Base-by-base conservation (phyloP, 1,140 invertebrate species). In the Agraylea sexmaculata region DNA sequence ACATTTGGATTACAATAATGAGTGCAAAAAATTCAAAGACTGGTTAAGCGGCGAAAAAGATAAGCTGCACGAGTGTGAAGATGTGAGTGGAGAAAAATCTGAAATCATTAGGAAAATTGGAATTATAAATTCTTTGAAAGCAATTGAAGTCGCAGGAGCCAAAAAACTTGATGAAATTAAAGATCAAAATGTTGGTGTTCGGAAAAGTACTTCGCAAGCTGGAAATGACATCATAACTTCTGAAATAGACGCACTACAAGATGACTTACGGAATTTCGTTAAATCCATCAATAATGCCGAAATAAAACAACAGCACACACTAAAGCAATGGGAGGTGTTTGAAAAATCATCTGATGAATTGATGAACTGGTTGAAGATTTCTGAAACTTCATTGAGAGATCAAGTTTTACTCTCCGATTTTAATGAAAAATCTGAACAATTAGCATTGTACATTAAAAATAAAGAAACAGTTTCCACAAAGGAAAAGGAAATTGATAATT, bases 271-370 rank as follows among this genome's bases (percentile, higher is more conserved):
- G 39, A 75, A 77, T 53, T 74, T 82, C 53, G 61, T 80, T 19
- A 68, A 64, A 37, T 74, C 75, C 51, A 75, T 84, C 40, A 73
- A 73, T 44, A 61, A 60, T 15, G 71, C 75, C 5, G 71, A 80
- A 48, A 64, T 70, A 16, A 82, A 81, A 53, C 73, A 91, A 28
- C 74, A 82, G 50, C 69, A 75, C 46, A 76, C 80, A 0, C 56
- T 89, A 10, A 71, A 77, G 30, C 80, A 85, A 58, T 96, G 92
- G 91, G 71, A 79, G 43, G 78, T 85, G 40, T 94, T 92, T 64
- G 89, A 95, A 56, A 66, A 71, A 25, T 75, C 80, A 22, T 67
- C 90, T 19, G 82, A 92, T 46, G 64, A 69, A 8, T 75, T 88
- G 20, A 80, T 78, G 4, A 77, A 81, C 47, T 95, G 90, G 89